A percentile compares a stretch with the other conserved stretches of the same genome.
Conservation (phyloP, 1,140 invertebrate genomes). For the Mactra quadrangularis region DNA sequence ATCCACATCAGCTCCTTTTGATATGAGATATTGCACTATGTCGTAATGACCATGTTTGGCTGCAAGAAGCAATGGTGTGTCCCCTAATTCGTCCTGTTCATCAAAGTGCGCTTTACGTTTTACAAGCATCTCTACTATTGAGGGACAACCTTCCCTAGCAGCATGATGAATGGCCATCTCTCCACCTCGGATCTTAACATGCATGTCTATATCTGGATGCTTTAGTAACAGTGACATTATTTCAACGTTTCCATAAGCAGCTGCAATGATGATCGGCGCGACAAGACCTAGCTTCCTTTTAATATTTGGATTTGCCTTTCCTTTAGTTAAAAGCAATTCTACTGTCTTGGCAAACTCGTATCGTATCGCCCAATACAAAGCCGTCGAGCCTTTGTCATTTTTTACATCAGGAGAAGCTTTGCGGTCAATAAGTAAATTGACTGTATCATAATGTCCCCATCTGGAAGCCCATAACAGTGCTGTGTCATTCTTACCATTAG, state of each 20-base stretch:
- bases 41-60: slow-evolving; percentile 69
- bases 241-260: slow-evolving; percentile 75
- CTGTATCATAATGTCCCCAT: slow-evolving; percentile 72
- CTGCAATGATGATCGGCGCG: slow-evolving; percentile 77
- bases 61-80: slow-evolving; percentile 76
- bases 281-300: slow-evolving; percentile 77
- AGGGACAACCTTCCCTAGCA: slow-evolving; percentile 73
- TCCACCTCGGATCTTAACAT: slow-evolving; percentile 73
- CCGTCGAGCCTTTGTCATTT: slow-evolving; percentile 82
- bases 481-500: slow-evolving; percentile 79
- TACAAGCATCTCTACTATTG: slow-evolving; percentile 68
- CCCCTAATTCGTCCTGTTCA: slow-evolving; percentile 73
- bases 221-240: slow-evolving; percentile 75
- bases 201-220: slow-evolving; percentile 74
- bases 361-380: slow-evolving; percentile 81
- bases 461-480: slow-evolving; percentile 80
- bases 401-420: slow-evolving; percentile 72
- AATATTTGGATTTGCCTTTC: slow-evolving; percentile 73
- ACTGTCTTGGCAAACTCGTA: slow-evolving; percentile 77
- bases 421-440: slow-evolving; percentile 62
- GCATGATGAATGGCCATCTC: slow-evolving; percentile 79
- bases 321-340: slow-evolving; percentile 68
- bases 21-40: slow-evolving; percentile 68
- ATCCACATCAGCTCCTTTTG: slow-evolving; percentile 68
- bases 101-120: slow-evolving; percentile 66